These are phyloP conservation scores for Trididemnum miniatum DNA, from an alignment of 23 tunicate genomes.

Conservation along the genomic window DNA sequence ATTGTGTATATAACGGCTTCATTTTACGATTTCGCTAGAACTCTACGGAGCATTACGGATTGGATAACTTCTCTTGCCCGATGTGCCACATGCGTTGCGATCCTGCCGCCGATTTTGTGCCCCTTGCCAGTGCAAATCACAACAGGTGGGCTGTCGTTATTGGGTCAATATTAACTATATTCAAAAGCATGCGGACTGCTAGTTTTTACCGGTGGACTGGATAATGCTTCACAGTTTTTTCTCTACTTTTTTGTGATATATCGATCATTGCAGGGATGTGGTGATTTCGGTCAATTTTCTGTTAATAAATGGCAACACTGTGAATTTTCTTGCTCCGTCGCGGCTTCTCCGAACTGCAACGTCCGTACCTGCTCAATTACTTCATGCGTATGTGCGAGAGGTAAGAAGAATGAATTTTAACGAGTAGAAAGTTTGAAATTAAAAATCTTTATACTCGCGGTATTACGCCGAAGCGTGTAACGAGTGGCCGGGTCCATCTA, in stretches of 20 bases:
- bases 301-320: background rate
- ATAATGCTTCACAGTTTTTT: too few relatives aligned
- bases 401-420: too few relatives aligned
- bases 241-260: too few relatives aligned
- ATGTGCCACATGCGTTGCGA: constrained; percentile 40
- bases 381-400: background rate
- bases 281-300: constrained; percentile 37
- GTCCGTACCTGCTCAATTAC: background rate
- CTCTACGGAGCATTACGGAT: constrained; percentile 48
- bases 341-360: constrained; percentile 1
- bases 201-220: too few relatives aligned
- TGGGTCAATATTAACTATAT: too few relatives aligned
- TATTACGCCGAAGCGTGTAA: too few relatives aligned
- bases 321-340: constrained; percentile 14
- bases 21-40: too few relatives aligned
- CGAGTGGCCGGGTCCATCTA: too few relatives aligned
- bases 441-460: too few relatives aligned
- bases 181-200: too few relatives aligned
- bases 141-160: constrained; percentile 31
- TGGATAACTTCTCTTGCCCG: constrained; percentile 39
- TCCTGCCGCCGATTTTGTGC: constrained; percentile 31
- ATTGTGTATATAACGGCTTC: too few relatives aligned
- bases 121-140: constrained; percentile 31
- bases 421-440: too few relatives aligned
- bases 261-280: constrained; percentile 49